Conservation (phyloP, 2,113 vertebrate species). For the Willisornis vidua region DNA sequence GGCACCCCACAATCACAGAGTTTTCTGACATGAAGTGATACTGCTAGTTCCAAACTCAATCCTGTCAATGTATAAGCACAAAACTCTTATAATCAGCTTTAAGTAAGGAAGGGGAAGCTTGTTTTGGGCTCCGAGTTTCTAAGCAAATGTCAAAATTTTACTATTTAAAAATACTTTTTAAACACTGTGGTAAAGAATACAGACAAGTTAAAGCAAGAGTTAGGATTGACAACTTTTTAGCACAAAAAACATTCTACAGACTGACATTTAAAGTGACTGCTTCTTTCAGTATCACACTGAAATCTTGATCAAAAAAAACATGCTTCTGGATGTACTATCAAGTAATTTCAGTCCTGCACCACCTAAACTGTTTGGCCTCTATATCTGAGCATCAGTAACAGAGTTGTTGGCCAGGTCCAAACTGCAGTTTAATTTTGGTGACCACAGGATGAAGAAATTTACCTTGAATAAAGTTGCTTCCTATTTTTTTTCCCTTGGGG, state of each 20-base stretch:
- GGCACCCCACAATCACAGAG: neutral
- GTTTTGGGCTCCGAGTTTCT: neutral
- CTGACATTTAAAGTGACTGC: conserved; percentile 11
- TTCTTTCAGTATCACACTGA: neutral
- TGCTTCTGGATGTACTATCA: neutral
- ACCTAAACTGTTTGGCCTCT: neutral
- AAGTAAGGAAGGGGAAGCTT: neutral
- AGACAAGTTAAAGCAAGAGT: neutral
- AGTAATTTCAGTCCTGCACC: neutral
- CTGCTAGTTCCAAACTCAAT: neutral
- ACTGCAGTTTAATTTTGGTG: neutral
- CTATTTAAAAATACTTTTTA: conserved; percentile 2
- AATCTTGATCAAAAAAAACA: neutral
- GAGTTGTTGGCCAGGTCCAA: neutral
- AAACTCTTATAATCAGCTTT: neutral
- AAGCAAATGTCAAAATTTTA: neutral
- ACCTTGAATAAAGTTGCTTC: neutral
- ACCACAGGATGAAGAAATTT: neutral
- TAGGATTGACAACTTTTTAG: neutral
- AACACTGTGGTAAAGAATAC: neutral
- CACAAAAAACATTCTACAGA: neutral
- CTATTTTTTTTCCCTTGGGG: accelerated
- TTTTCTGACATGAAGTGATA: neutral
- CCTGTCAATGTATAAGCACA: neutral
- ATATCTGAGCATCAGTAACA: neutral